Base-by-base conservation (phyloP, 2,113 vertebrate species). In the Psophia crepitans region DNA sequence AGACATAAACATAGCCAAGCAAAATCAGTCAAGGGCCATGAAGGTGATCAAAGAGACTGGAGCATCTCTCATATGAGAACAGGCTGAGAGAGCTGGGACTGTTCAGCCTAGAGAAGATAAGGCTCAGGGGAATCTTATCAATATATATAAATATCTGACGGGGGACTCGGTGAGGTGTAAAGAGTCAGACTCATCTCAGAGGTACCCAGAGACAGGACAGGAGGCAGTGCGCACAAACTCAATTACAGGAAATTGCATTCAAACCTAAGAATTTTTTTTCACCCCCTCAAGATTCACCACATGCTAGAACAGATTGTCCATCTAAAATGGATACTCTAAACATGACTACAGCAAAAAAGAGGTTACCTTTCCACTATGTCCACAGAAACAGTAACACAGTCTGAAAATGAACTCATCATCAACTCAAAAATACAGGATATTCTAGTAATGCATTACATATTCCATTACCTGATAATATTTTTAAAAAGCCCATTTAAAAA, bases 381-480 rank as follows among this genome's bases (percentile, higher is more conserved):
- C 26, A 66, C 7, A 33, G 18, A 84, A 41, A 32, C 17, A 66
- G 19, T 48, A 51, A 48, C 20, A 51, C 46, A 65, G 22, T 13
- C 26, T 70, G 27, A 61, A 87, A 87, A 83, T 43, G 12, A 35
- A 82, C 90, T 92, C 92, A n/a, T 94, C 46, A 91, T 28, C 64
- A 87, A 35, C 49, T 90, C 74, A 95, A 77, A 17, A 57, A 48
- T 6, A 68, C 23, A 68, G 23, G 16, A 91, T 65, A 74, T 46
- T 94, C 37, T 91, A 91, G 90, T 33, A 76, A 58, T 4, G 5
- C 24, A 96, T 91, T 79, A 77, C 35, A 54, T 39, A 84, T 51
- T 96, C 87, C 37, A 96, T 90, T 96, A 97, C 12, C 19, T 63
- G 26, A 21, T 14, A 56, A 58, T 88, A 87, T 85, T 94, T 87